These are phyloP conservation scores for Smittia sp. DNA, from an alignment of 2,888 invertebrate species.

Conservation along the genomic window DNA sequence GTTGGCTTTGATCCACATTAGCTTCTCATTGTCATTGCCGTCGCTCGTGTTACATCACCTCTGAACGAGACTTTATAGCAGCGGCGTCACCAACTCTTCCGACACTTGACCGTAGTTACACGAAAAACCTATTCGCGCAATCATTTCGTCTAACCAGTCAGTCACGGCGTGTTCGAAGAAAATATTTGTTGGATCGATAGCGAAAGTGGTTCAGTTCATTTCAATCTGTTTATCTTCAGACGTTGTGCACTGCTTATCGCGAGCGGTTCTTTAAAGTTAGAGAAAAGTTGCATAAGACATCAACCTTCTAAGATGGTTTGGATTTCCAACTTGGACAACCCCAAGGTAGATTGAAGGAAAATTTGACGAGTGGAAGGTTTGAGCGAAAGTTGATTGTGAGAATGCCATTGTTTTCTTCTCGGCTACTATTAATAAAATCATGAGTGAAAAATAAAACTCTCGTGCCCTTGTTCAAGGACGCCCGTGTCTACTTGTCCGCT, in stretches of 20 bases:
- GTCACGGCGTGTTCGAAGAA: conserved; percentile 17
- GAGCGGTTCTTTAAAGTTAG: too few species aligned
- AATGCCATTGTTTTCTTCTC: not conserved
- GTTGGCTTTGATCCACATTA: too few species aligned
- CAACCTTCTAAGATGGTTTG: conserved; percentile 30
- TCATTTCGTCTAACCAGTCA: conserved; percentile 19
- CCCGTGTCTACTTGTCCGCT: not conserved
- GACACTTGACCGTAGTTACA: too few species aligned
- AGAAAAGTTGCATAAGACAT: too few species aligned
- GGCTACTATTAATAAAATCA: not conserved
- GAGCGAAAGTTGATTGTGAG: not conserved
- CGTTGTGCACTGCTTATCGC: too few species aligned
- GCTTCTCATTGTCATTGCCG: too few species aligned
- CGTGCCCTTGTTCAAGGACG: conserved; percentile 34
- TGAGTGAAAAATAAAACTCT: not conserved
- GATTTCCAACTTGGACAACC: conserved; percentile 26
- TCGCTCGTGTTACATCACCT: too few species aligned
- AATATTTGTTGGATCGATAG: conserved; percentile 37
- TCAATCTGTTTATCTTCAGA: not conserved
- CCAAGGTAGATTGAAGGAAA: conserved; percentile 14
- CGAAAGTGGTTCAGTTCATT: not conserved
- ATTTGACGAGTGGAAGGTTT: conserved; percentile 1
- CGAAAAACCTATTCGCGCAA: not conserved
- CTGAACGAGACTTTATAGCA: too few species aligned
- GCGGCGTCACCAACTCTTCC: too few species aligned